Evolutionary conservation across 2,888 invertebrate genomes (phyloP).

Genomic region (Phytoseiulus persimilis): DNA sequence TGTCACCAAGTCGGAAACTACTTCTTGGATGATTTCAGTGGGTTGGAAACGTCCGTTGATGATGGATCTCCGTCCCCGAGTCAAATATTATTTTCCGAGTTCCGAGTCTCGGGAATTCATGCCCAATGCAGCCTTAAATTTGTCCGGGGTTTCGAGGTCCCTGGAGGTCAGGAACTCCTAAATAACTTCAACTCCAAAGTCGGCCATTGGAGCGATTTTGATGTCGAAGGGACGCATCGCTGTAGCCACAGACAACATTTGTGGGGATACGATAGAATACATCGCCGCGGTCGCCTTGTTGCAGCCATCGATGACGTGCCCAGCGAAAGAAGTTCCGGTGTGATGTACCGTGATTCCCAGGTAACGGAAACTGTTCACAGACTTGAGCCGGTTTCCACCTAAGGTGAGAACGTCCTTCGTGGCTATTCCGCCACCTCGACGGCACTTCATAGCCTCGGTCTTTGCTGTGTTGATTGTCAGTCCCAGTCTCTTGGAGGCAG

Average conservation of each 20-base stretch:
- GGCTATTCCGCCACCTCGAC: neutral
- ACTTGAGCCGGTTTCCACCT: neutral
- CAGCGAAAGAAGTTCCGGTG: neutral
- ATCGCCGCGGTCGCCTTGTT: neutral
- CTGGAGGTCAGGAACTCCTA: neutral
- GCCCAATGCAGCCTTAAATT: neutral
- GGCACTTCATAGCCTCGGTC: slow-evolving; percentile 8
- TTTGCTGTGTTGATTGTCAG: neutral
- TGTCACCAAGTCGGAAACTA: too few species aligned
- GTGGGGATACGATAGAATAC: neutral
- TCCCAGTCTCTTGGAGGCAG: neutral
- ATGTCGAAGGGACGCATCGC: neutral
- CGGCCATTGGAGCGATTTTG: neutral
- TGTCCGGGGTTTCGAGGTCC: neutral
- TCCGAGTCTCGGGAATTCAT: too few species aligned
- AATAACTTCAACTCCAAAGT: neutral
- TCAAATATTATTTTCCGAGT: too few species aligned
- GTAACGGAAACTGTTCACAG: neutral
- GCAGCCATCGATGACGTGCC: neutral
- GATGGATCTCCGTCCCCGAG: too few species aligned
- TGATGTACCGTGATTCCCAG: neutral
- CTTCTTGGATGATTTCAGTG: too few species aligned
- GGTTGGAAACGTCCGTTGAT: too few species aligned
- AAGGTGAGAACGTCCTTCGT: neutral
- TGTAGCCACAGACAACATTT: neutral